A percentile compares a stretch with the other conserved stretches of the same genome.
Evolutionary conservation across 1,140 invertebrate genomes (phyloP).

Genomic region (Colletes latitarsis): DNA sequence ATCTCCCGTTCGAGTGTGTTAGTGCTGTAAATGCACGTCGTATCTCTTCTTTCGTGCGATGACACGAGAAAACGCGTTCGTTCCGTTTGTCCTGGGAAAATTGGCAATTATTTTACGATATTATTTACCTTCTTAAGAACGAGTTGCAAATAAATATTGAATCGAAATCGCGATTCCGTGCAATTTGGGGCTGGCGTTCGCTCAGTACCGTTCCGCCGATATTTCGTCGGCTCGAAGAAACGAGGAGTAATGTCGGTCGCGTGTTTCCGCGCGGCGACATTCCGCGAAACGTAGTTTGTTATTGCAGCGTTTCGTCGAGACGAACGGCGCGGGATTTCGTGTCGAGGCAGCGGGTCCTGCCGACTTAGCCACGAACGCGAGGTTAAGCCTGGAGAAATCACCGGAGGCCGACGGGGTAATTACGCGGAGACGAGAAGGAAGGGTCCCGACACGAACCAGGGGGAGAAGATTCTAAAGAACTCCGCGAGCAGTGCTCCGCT

Average conservation of each 20-base stretch:
- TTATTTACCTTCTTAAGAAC: too few species aligned
- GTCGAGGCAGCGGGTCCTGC: slow-evolving; percentile 9
- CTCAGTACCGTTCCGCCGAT: not conserved
- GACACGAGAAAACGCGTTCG: too few species aligned
- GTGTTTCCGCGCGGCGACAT: slow-evolving; percentile 2
- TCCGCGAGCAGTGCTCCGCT: slow-evolving; percentile 46
- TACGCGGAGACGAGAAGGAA: slow-evolving; percentile 34
- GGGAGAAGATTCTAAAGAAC: slow-evolving; percentile 43
- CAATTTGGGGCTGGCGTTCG: not conserved
- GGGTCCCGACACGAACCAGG: not conserved
- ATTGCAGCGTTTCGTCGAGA: slow-evolving; percentile 4
- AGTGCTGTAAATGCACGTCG: too few species aligned
- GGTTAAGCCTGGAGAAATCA: slow-evolving; percentile 45
- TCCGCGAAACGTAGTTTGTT: slow-evolving; percentile 44
- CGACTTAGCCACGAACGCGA: slow-evolving; percentile 34
- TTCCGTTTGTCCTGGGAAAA: too few species aligned
- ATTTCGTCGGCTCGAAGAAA: not conserved
- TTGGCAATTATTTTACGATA: too few species aligned
- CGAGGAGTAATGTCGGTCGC: slow-evolving; percentile 5
- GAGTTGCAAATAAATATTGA: not conserved
- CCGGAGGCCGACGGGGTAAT: slow-evolving; percentile 37
- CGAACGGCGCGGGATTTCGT: slow-evolving; percentile 16
- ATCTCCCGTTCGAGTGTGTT: not conserved
- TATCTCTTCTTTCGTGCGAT: too few species aligned
- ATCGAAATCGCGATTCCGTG: not conserved